Evolutionary conservation across 1,140 invertebrate species (phyloP).

Genomic region (Eciton burchellii): DNA sequence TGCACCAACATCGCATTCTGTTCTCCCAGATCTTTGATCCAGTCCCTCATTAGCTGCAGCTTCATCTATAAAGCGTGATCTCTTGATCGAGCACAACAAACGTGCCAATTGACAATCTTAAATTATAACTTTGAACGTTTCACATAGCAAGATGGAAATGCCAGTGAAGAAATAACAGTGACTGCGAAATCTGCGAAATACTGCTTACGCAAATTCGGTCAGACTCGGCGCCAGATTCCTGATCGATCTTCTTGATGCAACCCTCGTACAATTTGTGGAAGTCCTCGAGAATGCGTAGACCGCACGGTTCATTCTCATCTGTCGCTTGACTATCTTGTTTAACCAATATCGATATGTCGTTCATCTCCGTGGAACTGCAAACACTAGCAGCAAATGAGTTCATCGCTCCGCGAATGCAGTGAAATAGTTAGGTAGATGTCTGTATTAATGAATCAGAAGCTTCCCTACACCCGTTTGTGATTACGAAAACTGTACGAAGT

Average conservation of each 20-base stretch:
- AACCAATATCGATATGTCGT: neutral
- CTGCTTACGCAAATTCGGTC: slow-evolving; percentile 70
- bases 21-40: slow-evolving; percentile 86
- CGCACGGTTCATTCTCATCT: slow-evolving; percentile 64
- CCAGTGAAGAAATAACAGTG: neutral
- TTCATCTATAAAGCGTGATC: slow-evolving; percentile 83
- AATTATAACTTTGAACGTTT: slow-evolving; percentile 12
- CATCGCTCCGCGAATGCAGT: slow-evolving; percentile 54
- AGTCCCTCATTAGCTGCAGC: slow-evolving; percentile 85
- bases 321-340: slow-evolving; percentile 50
- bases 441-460: slow-evolving; percentile 33
- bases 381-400: slow-evolving; percentile 28
- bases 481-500: slow-evolving; percentile 37
- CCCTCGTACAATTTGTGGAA: slow-evolving; percentile 76
- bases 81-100: neutral
- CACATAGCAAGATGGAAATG: neutral
- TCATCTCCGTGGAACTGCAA: slow-evolving; percentile 19
- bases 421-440: neutral
- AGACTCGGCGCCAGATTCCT: slow-evolving; percentile 52
- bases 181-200: neutral
- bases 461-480: slow-evolving; percentile 55
- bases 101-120: neutral
- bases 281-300: slow-evolving; percentile 76
- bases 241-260: slow-evolving; percentile 75
- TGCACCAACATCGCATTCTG: slow-evolving; percentile 87